Evolutionary conservation across 2,888 invertebrate genomes (phyloP).

Genomic region (Drosophila fungiperda): DNA sequence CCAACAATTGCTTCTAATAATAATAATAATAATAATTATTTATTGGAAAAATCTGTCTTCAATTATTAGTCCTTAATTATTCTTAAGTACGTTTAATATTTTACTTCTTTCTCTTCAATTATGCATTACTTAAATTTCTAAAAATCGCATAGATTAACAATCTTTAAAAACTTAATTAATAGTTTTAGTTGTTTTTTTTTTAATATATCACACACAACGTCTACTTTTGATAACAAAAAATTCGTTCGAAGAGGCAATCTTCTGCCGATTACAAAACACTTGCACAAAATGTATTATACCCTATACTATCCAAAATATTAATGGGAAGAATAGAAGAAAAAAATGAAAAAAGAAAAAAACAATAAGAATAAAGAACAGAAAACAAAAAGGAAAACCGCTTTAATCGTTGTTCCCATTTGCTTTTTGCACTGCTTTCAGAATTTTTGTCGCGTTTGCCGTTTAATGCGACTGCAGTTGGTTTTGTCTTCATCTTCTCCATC

Average conservation of each 20-base stretch:
- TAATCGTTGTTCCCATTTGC: conserved; percentile 23
- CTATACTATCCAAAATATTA: neutral
- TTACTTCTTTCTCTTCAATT: neutral
- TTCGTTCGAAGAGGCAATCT: neutral
- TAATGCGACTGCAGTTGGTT: conserved; percentile 52
- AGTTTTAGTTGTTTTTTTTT: neutral
- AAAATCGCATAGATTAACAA: neutral
- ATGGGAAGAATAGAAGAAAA: neutral
- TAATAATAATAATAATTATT: neutral
- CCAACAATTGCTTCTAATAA: too few species aligned
- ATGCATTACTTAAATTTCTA: neutral
- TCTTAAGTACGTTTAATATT: neutral
- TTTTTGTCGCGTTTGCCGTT: conserved; percentile 55
- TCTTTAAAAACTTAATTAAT: neutral
- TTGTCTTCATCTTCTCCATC: conserved; percentile 8
- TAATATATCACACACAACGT: neutral
- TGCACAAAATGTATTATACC: conserved; percentile 2
- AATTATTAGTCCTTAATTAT: too few species aligned
- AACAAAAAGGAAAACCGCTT: conserved; percentile 7
- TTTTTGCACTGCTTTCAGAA: conserved; percentile 26
- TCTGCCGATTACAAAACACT: conserved; percentile 2
- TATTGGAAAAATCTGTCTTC: neutral
- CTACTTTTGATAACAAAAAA: neutral
- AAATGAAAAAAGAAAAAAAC: neutral
- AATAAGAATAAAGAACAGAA: neutral